Percentiles rank a stretch among this genome's conserved stretches.
Conservation (phyloP, 2,797 vertebrate species). For the Myotis vivesi region DNA sequence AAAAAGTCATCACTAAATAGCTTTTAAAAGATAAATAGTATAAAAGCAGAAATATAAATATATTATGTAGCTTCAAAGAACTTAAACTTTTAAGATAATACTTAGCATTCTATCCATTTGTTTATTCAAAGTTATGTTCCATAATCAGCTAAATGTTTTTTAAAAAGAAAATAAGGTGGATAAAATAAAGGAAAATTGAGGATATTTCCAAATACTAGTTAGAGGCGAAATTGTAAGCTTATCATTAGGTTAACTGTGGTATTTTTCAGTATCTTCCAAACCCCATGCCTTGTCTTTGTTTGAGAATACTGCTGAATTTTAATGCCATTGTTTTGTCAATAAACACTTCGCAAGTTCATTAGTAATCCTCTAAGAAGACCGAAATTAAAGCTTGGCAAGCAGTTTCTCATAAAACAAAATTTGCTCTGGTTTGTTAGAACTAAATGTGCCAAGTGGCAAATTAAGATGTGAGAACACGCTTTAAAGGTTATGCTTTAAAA, state of each 20-base stretch:
- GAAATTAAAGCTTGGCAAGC: slow-evolving; percentile 72
- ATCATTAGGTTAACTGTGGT: neutral
- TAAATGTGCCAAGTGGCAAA: slow-evolving; percentile 56
- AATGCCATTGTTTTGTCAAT: slow-evolving; percentile 74
- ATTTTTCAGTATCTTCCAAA: slow-evolving; percentile 45
- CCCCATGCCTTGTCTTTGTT: neutral
- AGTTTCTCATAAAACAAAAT: slow-evolving; percentile 69
- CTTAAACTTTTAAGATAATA: slow-evolving; percentile 25
- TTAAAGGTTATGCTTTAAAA: slow-evolving; percentile 67
- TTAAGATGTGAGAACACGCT: slow-evolving; percentile 51
- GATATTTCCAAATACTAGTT: neutral
- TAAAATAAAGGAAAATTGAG: neutral
- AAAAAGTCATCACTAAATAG: neutral
- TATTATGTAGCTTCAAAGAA: slow-evolving; percentile 42
- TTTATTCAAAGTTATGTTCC: slow-evolving; percentile 16
- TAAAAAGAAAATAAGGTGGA: neutral
- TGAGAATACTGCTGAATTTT: slow-evolving; percentile 69
- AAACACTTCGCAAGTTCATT: slow-evolving; percentile 74
- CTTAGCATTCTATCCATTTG: neutral
- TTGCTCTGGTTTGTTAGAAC: slow-evolving; percentile 69
- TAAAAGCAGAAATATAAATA: slow-evolving; percentile 40
- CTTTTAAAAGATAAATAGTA: slow-evolving; percentile 8
- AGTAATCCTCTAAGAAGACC: slow-evolving; percentile 76
- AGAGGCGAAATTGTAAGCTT: neutral
- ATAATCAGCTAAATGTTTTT: neutral